Conservation (phyloP, 2,888 invertebrate genomes). For the Camponotus fellah region DNA sequence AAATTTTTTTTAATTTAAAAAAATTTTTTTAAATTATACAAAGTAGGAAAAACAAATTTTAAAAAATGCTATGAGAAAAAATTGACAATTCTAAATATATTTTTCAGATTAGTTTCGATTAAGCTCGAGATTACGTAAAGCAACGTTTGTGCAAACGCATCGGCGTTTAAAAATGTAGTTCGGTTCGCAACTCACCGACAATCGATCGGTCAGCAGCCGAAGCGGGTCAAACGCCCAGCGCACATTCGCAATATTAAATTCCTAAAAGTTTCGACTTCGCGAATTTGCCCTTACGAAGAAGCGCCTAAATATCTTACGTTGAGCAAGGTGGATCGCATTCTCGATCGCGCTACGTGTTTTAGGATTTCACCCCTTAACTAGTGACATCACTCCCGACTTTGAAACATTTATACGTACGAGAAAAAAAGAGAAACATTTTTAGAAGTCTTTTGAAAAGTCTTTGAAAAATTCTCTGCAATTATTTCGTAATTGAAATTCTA, state of each 20-base stretch:
- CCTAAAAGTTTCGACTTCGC: slow-evolving; percentile 39
- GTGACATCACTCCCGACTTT: not conserved
- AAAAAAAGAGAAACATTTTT: not conserved
- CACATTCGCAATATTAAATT: slow-evolving; percentile 75
- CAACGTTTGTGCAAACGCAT: not conserved
- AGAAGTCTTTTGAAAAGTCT: not conserved
- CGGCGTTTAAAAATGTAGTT: slow-evolving; percentile 30
- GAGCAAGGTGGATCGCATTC: slow-evolving; percentile 65
- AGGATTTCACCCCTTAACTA: slow-evolving; percentile 18
- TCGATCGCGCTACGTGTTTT: slow-evolving; percentile 38
- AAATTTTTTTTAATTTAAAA: too few relatives aligned
- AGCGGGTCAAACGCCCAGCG: slow-evolving; percentile 73
- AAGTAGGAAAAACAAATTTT: not conserved
- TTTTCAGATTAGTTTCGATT: not conserved
- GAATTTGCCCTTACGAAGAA: slow-evolving; percentile 43
- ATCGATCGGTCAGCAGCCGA: slow-evolving; percentile 54
- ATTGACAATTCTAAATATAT: not conserved
- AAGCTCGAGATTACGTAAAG: not conserved
- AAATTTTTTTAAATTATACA: not conserved
- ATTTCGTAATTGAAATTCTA: not conserved
- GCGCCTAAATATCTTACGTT: slow-evolving; percentile 45
- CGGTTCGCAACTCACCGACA: slow-evolving; percentile 19
- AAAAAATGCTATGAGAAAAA: not conserved
- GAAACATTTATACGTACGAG: not conserved
- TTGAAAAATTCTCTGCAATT: not conserved